Conservation (phyloP, 2,797 vertebrate genomes). For the Adrianichthys oophorus region DNA sequence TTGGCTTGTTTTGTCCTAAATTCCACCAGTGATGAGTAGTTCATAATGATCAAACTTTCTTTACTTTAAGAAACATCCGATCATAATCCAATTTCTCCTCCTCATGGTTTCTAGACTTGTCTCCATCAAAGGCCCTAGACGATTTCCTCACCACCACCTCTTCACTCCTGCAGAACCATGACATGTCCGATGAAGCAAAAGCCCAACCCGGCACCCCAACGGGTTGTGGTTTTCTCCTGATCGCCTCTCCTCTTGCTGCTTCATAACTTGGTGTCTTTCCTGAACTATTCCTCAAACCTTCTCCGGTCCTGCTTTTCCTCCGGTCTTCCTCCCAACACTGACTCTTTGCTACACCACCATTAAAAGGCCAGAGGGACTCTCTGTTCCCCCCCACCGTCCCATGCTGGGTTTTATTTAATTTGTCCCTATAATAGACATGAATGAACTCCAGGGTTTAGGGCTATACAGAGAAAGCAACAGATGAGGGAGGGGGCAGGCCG, state of each 20-base stretch:
- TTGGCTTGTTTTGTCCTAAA: too few species aligned
- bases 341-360: conserved; percentile 21
- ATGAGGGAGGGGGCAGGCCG: conserved; percentile 57
- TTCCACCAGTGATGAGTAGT: not conserved
- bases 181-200: too few species aligned
- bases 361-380: conserved; percentile 33
- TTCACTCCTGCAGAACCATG: too few species aligned
- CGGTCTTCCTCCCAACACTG: conserved; percentile 9
- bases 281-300: not conserved
- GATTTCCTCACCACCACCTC: too few species aligned
- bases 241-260: too few species aligned
- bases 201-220: too few species aligned
- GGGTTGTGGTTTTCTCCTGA: too few species aligned
- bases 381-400: conserved; percentile 44
- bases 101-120: too few species aligned
- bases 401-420: conserved; percentile 93
- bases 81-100: too few species aligned
- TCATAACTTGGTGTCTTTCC: not conserved
- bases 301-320: conserved; percentile 11
- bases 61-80: too few species aligned
- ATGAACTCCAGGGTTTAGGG: conserved; percentile 89
- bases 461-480: conserved; percentile 55
- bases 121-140: too few species aligned
- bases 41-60: too few species aligned
- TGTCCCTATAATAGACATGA: conserved; percentile 93